phyloP scores from a whole-genome alignment of 1,140 invertebrate genomes.

The Leptonema lineaticorne region DNA sequence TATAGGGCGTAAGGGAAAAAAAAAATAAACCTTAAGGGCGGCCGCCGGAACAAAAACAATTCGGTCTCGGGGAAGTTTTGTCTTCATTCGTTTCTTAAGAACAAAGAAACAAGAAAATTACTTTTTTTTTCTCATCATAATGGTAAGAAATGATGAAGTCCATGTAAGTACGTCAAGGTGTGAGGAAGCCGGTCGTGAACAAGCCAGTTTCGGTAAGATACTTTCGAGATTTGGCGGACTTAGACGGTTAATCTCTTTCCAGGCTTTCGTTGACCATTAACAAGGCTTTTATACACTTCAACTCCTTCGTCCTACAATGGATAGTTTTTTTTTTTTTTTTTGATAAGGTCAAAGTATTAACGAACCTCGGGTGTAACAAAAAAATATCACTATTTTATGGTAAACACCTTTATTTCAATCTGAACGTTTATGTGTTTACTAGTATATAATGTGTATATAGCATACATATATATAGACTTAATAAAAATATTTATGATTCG shows the following conservation, averaged over 20 bases:
- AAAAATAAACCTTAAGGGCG: not conserved
- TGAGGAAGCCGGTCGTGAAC: constrained; percentile 6
- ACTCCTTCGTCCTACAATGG: constrained; percentile 11
- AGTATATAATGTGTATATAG: no score
- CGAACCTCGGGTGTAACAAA: not conserved
- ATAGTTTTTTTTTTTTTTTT: constrained; percentile 6
- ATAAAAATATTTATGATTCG: no score
- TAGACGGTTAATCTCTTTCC: constrained; percentile 9
- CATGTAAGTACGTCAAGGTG: not conserved
- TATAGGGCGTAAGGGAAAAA: not conserved
- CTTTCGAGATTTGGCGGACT: constrained; percentile 18
- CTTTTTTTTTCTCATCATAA: not conserved
- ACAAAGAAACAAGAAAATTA: constrained; percentile 12
- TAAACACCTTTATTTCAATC: not conserved
- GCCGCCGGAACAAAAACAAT: not conserved
- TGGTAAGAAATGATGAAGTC: constrained; percentile 14
- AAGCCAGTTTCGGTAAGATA: constrained; percentile 6
- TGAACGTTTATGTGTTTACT: no score
- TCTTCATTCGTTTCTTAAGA: not conserved
- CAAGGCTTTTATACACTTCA: constrained; percentile 19
- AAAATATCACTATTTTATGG: not conserved
- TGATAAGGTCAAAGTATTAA: not conserved
- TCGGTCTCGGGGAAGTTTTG: not conserved
- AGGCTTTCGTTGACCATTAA: constrained; percentile 6
- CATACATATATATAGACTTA: no score